Conservation (phyloP, 2,888 invertebrate genomes). For the Amphipyra tragopoginis region DNA sequence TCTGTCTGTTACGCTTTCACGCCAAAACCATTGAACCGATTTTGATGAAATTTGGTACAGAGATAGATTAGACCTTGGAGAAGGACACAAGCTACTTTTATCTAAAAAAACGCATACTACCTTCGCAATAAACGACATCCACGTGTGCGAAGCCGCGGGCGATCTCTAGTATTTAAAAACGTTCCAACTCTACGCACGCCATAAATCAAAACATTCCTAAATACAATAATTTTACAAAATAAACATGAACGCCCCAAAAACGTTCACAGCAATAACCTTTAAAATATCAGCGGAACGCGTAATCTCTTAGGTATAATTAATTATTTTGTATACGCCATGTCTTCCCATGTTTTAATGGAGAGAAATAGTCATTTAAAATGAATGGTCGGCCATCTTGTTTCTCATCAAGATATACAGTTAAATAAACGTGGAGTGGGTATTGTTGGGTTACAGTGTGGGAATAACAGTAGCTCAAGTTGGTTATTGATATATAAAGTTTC, state of each 20-base stretch:
- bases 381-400: slow-evolving; percentile 77
- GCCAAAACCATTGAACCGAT: no score
- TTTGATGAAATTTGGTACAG: no score
- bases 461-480: slow-evolving; percentile 17
- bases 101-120: no score
- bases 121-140: no score
- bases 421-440: slow-evolving; percentile 68
- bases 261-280: slow-evolving; percentile 49
- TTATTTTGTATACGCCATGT: slow-evolving; percentile 74
- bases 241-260: slow-evolving; percentile 19
- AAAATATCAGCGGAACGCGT: slow-evolving; percentile 59
- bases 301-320: slow-evolving; percentile 75
- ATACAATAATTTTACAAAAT: slow-evolving; percentile 22
- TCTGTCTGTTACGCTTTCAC: no score
- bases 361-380: slow-evolving; percentile 80
- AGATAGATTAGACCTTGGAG: no score
- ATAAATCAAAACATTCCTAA: slow-evolving; percentile 22
- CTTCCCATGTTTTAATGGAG: slow-evolving; percentile 74
- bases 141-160: no score
- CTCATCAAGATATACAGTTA: slow-evolving; percentile 75
- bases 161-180: no score
- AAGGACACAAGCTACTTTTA: no score
- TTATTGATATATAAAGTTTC: no score
- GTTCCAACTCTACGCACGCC: slow-evolving; percentile 7
- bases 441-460: slow-evolving; percentile 17